These are phyloP conservation scores for Bos indicus DNA, from an alignment of 2,113 vertebrate species.

Conservation along the genomic window DNA sequence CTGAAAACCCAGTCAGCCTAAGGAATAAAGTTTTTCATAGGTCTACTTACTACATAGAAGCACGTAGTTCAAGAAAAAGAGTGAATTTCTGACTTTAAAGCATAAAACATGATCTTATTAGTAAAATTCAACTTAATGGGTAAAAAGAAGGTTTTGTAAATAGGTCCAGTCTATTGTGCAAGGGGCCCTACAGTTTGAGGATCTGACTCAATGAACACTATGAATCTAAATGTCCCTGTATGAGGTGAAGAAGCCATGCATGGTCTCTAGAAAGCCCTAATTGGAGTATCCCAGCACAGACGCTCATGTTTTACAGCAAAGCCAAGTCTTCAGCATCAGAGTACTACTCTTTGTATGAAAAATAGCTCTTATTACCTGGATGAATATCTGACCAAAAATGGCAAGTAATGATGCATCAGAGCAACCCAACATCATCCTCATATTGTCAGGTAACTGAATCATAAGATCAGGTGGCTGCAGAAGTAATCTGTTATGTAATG, in stretches of 20 bases:
- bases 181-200: background rate
- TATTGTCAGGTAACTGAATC: background rate
- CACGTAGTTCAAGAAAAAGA: background rate
- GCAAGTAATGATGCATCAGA: background rate
- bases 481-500: background rate
- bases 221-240: background rate
- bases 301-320: background rate
- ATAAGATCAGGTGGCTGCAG: background rate
- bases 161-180: background rate
- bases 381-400: background rate
- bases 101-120: background rate
- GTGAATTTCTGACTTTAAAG: background rate
- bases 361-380: background rate
- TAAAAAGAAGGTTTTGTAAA: background rate
- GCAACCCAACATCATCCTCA: background rate
- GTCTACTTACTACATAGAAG: background rate
- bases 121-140: background rate
- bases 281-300: background rate
- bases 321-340: background rate
- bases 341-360: background rate
- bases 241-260: background rate
- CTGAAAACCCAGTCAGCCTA: background rate
- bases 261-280: background rate
- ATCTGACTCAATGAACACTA: background rate
- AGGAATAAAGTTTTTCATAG: background rate